Conservation (phyloP, 2,797 vertebrate genomes). For the Rhinichthys osculus region DNA sequence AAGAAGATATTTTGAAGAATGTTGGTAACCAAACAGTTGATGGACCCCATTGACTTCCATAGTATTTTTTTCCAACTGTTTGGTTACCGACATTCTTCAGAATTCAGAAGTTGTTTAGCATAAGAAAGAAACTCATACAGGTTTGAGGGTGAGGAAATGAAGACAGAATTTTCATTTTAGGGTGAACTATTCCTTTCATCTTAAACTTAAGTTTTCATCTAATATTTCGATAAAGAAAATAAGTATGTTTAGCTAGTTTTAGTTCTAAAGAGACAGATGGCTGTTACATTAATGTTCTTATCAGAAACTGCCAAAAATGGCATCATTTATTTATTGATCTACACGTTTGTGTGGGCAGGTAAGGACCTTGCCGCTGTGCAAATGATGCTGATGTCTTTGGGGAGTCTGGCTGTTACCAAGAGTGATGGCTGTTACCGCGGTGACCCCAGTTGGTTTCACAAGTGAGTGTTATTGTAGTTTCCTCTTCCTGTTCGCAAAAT, state of each 20-base stretch:
- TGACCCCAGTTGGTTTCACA: conserved; percentile 94
- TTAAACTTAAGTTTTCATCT: too few relatives aligned
- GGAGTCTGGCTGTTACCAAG: conserved; percentile 92
- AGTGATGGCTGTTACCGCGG: conserved; percentile 88
- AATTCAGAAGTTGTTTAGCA: too few relatives aligned
- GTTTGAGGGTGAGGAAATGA: too few relatives aligned
- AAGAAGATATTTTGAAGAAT: too few relatives aligned
- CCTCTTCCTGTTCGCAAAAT: conserved; percentile 43
- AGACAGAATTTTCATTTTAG: too few relatives aligned
- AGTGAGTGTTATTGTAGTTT: conserved; percentile 75
- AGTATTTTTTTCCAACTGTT: too few relatives aligned
- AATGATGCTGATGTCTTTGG: conserved; percentile 92
- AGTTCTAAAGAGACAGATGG: neutral
- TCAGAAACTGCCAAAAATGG: neutral
- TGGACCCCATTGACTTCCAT: too few relatives aligned
- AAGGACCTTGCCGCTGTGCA: conserved; percentile 94
- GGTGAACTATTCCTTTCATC: too few relatives aligned
- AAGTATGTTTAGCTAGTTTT: neutral
- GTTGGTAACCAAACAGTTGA: too few relatives aligned
- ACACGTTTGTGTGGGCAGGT: conserved; percentile 74
- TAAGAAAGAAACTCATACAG: too few relatives aligned
- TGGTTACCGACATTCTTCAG: too few relatives aligned
- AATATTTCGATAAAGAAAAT: too few relatives aligned
- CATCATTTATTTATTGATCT: conserved; percentile 1
- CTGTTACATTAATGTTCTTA: neutral